Percentiles rank a stretch among this genome's conserved stretches.
These are phyloP conservation scores for Sinohyriopsis cumingii DNA, from an alignment of 2,888 invertebrate species.

Conservation along the genomic window DNA sequence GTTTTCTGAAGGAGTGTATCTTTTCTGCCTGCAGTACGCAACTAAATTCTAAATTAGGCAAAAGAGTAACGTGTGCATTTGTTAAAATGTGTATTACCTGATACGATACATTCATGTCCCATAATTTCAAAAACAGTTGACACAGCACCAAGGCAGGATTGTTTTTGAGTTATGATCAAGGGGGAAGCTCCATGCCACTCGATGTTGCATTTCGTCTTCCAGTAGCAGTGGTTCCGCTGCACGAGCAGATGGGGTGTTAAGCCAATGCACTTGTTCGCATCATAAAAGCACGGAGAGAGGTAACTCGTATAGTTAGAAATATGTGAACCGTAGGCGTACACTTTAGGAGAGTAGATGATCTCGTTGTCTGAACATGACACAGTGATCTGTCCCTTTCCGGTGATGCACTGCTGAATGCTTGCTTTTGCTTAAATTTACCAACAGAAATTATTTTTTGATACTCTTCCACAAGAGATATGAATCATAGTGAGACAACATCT, in stretches of 20 bases:
- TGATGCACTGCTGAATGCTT: slow-evolving; percentile 28
- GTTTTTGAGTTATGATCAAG: slow-evolving; percentile 21
- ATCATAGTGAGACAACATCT: too few species aligned
- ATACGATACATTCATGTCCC: too few species aligned
- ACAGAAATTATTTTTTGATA: too few species aligned
- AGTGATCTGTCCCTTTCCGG: slow-evolving; percentile 12
- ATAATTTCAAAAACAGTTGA: neutral
- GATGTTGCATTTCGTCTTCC: slow-evolving; percentile 34
- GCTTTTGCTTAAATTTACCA: slow-evolving; percentile 19
- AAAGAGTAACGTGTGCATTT: too few species aligned
- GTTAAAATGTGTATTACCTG: too few species aligned
- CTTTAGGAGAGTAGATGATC: slow-evolving; percentile 29
- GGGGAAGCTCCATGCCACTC: slow-evolving; percentile 28
- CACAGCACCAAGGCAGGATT: slow-evolving; percentile 24
- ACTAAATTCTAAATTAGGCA: too few species aligned
- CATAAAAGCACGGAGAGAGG: slow-evolving; percentile 14
- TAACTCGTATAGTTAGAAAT: slow-evolving; percentile 9
- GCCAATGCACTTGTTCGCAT: slow-evolving; percentile 30
- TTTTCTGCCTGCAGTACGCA: too few species aligned
- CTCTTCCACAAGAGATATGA: too few species aligned
- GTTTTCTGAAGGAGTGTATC: too few species aligned
- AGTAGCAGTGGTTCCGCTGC: slow-evolving; percentile 39
- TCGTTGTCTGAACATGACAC: slow-evolving; percentile 20
- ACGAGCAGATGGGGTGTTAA: slow-evolving; percentile 30
- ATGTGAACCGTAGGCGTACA: slow-evolving; percentile 15